Evolutionary conservation across 1,140 invertebrate species (phyloP).

Genomic region (Teleogryllus occipitalis): DNA sequence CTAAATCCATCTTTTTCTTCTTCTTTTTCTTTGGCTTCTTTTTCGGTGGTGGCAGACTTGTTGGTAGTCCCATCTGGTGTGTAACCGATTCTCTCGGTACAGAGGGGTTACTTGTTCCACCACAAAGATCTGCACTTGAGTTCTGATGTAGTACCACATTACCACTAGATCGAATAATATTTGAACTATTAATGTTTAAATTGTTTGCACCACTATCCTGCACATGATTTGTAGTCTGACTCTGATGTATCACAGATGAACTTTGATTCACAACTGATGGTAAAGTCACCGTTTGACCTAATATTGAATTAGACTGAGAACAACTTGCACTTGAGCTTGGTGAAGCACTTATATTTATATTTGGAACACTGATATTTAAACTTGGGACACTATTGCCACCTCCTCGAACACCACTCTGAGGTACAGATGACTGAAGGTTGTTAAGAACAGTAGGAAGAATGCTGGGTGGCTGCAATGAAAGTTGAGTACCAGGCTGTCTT

Average conservation of each 20-base stretch:
- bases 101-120: neutral
- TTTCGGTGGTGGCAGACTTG: slow-evolving; percentile 36
- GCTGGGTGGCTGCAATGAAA: neutral
- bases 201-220: neutral
- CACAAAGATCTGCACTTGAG: too few species aligned
- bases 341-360: neutral
- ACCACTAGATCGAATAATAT: neutral
- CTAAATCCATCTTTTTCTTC: slow-evolving; percentile 46
- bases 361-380: neutral
- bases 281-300: neutral
- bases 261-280: neutral
- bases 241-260: neutral
- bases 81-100: too few species aligned
- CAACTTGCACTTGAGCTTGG: slow-evolving; percentile 2
- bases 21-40: slow-evolving; percentile 42
- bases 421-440: neutral
- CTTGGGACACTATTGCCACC: neutral
- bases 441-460: slow-evolving; percentile 3
- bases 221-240: neutral
- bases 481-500: neutral
- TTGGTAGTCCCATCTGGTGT: slow-evolving; percentile 7
- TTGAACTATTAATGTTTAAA: neutral
- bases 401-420: neutral
- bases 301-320: neutral
- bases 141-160: neutral